These are phyloP conservation scores for Apogon hyalosoma DNA, from an alignment of 2,797 vertebrate genomes.

Conservation along the genomic window DNA sequence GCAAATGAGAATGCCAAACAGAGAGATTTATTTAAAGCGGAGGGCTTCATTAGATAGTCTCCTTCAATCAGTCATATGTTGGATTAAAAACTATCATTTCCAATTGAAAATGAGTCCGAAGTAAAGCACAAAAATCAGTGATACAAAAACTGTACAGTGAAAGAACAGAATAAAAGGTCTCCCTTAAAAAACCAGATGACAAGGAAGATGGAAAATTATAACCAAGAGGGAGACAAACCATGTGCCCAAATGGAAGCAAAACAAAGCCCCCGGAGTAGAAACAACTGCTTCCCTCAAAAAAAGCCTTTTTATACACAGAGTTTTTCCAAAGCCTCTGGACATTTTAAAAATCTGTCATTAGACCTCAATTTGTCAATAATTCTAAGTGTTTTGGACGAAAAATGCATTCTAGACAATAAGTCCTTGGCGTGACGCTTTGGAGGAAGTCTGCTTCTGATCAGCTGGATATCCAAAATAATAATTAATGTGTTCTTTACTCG, in stretches of 20 bases:
- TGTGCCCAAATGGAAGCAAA: slow-evolving; percentile 54
- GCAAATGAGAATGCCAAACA: slow-evolving; percentile 27
- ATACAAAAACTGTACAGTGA: slow-evolving; percentile 57
- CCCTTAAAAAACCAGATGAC: slow-evolving; percentile 57
- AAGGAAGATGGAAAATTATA: slow-evolving; percentile 55
- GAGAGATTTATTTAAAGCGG: slow-evolving; percentile 4
- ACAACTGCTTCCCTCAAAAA: slow-evolving; percentile 30
- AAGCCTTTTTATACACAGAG: slow-evolving; percentile 13
- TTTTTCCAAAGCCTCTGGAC: slow-evolving; percentile 58
- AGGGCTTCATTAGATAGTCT: slow-evolving; percentile 16
- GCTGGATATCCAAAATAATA: slow-evolving; percentile 25
- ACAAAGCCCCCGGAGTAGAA: slow-evolving; percentile 47
- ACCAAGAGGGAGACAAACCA: slow-evolving; percentile 56
- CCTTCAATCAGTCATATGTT: slow-evolving; percentile 17
- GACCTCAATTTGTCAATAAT: slow-evolving; percentile 22
- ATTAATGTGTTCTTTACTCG: slow-evolving; percentile 15
- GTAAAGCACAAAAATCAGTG: slow-evolving; percentile 32
- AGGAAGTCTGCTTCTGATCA: slow-evolving; percentile 57
- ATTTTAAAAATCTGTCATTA: slow-evolving; percentile 29
- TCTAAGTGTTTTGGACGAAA: slow-evolving; percentile 17
- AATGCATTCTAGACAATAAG: slow-evolving; percentile 38
- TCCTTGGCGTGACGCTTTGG: slow-evolving; percentile 28
- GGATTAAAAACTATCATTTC: slow-evolving; percentile 24
- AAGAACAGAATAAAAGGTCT: slow-evolving; percentile 42
- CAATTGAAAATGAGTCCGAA: slow-evolving; percentile 42